Evolutionary conservation across 1,140 invertebrate genomes (phyloP).

Genomic region (Scaptodrosophila lebanonensis): DNA sequence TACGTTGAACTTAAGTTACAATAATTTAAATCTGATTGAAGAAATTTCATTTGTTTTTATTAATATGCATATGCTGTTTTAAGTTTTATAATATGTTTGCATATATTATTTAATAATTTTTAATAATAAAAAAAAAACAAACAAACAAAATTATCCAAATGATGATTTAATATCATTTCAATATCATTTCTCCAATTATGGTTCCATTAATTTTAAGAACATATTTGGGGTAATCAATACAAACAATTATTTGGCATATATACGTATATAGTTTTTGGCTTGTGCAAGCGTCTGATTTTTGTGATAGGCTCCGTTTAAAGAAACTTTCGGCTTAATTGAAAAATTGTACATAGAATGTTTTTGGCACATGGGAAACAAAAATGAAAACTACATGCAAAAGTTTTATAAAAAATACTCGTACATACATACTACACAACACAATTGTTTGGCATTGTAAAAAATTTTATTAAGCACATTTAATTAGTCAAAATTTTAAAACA

Average conservation of each 20-base stretch:
- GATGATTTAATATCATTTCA: slow-evolving; percentile 11
- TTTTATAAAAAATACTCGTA: slow-evolving; percentile 61
- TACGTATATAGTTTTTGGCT: slow-evolving; percentile 40
- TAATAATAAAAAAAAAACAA: slow-evolving; percentile 34
- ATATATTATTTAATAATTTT: slow-evolving; percentile 62
- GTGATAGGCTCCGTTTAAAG: slow-evolving; percentile 57
- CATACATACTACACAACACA: slow-evolving; percentile 4
- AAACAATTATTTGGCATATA: slow-evolving; percentile 41
- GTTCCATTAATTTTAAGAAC: neutral
- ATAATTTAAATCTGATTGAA: slow-evolving; percentile 40
- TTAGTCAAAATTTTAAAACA: slow-evolving; percentile 71
- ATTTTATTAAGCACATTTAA: slow-evolving; percentile 31
- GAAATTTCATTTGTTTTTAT: slow-evolving; percentile 56
- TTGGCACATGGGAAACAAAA: slow-evolving; percentile 10
- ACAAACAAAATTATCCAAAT: slow-evolving; percentile 39
- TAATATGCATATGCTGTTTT: slow-evolving; percentile 30
- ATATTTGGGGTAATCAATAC: slow-evolving; percentile 16
- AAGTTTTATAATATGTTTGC: slow-evolving; percentile 55
- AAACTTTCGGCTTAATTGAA: slow-evolving; percentile 45
- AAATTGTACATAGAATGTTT: slow-evolving; percentile 20
- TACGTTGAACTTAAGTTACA: slow-evolving; percentile 17
- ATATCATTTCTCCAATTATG: slow-evolving; percentile 4
- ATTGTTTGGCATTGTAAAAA: slow-evolving; percentile 58
- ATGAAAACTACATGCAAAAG: slow-evolving; percentile 48
- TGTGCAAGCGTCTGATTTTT: slow-evolving; percentile 62